A percentile compares a stretch with the other conserved stretches of the same genome.
phyloP scores from a whole-genome alignment of 2,113 vertebrate genomes.

The Corvus moneduloides region DNA sequence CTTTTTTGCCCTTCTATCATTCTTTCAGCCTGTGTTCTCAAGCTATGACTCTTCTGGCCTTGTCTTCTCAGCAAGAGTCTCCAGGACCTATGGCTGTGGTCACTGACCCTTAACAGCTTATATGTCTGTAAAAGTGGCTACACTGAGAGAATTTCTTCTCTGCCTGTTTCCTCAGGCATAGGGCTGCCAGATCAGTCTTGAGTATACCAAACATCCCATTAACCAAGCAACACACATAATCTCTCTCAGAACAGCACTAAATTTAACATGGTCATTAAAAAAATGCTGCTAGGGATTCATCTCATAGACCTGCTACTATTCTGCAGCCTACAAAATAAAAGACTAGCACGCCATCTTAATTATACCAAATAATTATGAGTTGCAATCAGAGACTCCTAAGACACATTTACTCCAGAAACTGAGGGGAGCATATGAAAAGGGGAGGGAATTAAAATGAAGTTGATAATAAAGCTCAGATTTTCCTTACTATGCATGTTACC shows the following conservation, averaged over 20 bases:
- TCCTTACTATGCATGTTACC: slow-evolving; percentile 57
- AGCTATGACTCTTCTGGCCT: not conserved
- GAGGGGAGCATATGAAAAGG: slow-evolving; percentile 7
- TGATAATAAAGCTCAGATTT: slow-evolving; percentile 55
- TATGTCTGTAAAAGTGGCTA: not conserved
- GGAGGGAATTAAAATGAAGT: slow-evolving; percentile 43
- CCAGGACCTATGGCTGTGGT: not conserved
- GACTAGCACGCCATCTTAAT: not conserved
- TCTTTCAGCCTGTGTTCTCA: not conserved
- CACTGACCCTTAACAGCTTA: not conserved
- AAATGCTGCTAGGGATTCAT: slow-evolving; percentile 23
- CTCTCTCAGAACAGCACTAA: slow-evolving; percentile 14
- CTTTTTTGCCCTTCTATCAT: not conserved
- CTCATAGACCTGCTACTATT: not conserved
- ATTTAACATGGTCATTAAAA: slow-evolving; percentile 41
- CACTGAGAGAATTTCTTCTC: not conserved
- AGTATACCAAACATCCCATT: slow-evolving; percentile 29
- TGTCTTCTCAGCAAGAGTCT: not conserved
- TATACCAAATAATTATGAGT: slow-evolving; percentile 10
- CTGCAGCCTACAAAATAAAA: slow-evolving; percentile 18
- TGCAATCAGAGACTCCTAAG: slow-evolving; percentile 35
- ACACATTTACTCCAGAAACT: slow-evolving; percentile 20
- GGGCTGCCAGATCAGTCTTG: not conserved
- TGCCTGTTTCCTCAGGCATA: not conserved
- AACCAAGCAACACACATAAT: not conserved